Percentiles rank a stretch among this genome's conserved stretches.
phyloP scores from a whole-genome alignment of 2,888 invertebrate species.

The Bruchidius siliquastri region DNA sequence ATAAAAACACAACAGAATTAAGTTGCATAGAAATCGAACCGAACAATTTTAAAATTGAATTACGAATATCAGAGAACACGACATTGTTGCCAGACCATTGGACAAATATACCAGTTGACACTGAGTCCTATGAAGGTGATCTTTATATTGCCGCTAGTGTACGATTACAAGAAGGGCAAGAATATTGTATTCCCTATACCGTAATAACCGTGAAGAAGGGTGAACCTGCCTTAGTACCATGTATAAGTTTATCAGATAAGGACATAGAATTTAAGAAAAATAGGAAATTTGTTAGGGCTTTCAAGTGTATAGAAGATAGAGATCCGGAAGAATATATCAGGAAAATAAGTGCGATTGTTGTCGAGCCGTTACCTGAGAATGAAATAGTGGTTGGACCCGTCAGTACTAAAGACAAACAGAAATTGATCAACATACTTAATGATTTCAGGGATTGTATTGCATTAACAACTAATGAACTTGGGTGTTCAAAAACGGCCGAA shows the following conservation, averaged over 20 bases:
- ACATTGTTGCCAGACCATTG: slow-evolving; percentile 11
- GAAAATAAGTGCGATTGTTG: not conserved
- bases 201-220: slow-evolving; percentile 5
- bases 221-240: slow-evolving; percentile 9
- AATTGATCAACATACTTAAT: not conserved
- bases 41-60: slow-evolving; percentile 1
- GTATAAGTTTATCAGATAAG: slow-evolving; percentile 13
- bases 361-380: slow-evolving; percentile 10
- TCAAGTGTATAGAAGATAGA: slow-evolving; percentile 10
- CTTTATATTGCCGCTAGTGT: slow-evolving; percentile 14
- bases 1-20: not conserved
- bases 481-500: not conserved
- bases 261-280: slow-evolving; percentile 6
- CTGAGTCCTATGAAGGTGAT: slow-evolving; percentile 15
- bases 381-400: slow-evolving; percentile 14
- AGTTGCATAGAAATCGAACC: not conserved
- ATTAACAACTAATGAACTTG: slow-evolving; percentile 6
- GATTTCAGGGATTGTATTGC: slow-evolving; percentile 16
- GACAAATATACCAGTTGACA: slow-evolving; percentile 14
- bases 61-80: not conserved
- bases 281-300: slow-evolving; percentile 14
- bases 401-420: slow-evolving; percentile 24
- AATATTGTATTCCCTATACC: slow-evolving; percentile 13
- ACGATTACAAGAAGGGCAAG: slow-evolving; percentile 10
- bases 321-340: not conserved